These are phyloP conservation scores for Arenaria interpres DNA, from an alignment of 2,113 vertebrate genomes.

Conservation along the genomic window DNA sequence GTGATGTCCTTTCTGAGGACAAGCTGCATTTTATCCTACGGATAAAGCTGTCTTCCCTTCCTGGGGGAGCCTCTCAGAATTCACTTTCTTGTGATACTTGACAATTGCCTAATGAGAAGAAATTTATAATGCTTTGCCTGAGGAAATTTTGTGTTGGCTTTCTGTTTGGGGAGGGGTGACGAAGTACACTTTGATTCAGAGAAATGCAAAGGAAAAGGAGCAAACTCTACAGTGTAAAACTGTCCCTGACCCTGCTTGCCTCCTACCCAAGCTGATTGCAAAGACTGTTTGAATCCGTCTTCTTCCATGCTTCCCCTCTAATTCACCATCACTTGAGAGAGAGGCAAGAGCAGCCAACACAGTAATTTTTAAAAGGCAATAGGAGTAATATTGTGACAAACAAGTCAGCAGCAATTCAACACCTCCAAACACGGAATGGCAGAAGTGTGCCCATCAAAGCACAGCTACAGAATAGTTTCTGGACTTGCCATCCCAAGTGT, in stretches of 20 bases:
- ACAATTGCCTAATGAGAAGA: not conserved
- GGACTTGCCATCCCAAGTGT: not conserved
- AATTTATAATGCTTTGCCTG: not conserved
- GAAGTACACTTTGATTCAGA: not conserved
- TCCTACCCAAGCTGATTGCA: not conserved
- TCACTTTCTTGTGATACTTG: not conserved
- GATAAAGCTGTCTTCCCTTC: not conserved
- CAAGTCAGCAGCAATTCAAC: not conserved
- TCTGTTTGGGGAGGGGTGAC: not conserved
- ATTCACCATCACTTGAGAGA: not conserved
- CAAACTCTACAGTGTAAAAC: not conserved
- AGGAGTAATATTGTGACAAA: constrained; percentile 61
- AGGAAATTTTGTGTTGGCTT: not conserved
- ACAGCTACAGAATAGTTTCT: not conserved
- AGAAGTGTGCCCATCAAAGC: not conserved
- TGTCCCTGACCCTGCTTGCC: not conserved
- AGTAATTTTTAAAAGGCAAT: constrained; percentile 33
- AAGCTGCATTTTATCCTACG: not conserved
- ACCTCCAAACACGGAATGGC: not conserved
- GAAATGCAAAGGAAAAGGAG: not conserved
- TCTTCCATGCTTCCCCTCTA: not conserved
- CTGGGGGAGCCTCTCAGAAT: not conserved
- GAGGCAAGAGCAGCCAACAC: constrained; percentile 1
- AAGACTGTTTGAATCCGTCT: not conserved
- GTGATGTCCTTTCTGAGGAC: constrained; percentile 20